These are phyloP conservation scores for Synanthedon myopaeformis DNA, from an alignment of 2,888 invertebrate species.

Conservation along the genomic window DNA sequence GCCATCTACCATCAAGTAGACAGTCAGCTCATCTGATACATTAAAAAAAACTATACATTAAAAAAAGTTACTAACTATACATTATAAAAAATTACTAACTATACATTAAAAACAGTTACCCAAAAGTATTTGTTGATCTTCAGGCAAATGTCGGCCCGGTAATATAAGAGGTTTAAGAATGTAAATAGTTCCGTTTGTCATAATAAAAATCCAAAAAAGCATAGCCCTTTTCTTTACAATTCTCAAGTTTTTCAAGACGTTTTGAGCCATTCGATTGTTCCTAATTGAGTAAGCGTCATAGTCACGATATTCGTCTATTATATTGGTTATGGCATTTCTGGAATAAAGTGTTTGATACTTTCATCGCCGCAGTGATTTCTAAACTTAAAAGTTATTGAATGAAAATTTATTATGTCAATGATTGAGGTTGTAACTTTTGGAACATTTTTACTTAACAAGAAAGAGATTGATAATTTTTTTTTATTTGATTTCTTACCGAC, in stretches of 20 bases:
- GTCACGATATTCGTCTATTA: conserved; percentile 15
- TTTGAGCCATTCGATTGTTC: conserved; percentile 15
- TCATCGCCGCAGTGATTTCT: too few relatives aligned
- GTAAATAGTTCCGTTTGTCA: conserved; percentile 8
- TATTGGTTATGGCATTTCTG: conserved; percentile 13
- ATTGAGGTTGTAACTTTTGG: too few relatives aligned
- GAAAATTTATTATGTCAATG: too few relatives aligned
- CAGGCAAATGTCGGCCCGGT: conserved; percentile 6
- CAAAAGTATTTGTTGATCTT: conserved; percentile 5
- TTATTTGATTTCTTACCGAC: background rate
- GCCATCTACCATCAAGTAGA: too few relatives aligned
- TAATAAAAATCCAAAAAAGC: conserved; percentile 10
- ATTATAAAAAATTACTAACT: too few relatives aligned
- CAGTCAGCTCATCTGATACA: too few relatives aligned
- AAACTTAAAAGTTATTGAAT: too few relatives aligned
- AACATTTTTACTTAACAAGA: too few relatives aligned
- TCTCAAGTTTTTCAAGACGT: conserved; percentile 10
- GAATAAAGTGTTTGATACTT: background rate
- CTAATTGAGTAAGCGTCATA: conserved; percentile 13
- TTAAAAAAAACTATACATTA: too few relatives aligned
- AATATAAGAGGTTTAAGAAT: conserved; percentile 7
- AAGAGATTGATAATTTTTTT: too few relatives aligned
- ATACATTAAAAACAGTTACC: background rate
- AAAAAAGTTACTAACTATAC: too few relatives aligned
- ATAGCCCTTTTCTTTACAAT: conserved; percentile 11